These are phyloP conservation scores for Trididemnum clinides DNA, from an alignment of 23 tunicate species.

Conservation along the genomic window DNA sequence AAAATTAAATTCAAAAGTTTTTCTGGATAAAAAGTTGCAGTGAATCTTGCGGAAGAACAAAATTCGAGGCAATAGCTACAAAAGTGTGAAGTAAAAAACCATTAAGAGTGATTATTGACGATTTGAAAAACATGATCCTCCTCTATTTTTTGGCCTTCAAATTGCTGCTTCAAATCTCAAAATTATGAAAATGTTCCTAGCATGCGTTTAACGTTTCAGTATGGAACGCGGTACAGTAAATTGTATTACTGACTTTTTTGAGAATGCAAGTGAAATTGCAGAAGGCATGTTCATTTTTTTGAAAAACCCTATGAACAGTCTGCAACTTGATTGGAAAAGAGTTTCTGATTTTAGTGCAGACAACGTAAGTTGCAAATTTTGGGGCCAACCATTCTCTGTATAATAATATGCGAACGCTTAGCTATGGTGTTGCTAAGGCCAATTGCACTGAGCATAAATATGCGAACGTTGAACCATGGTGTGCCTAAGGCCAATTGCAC, in stretches of 20 bases:
- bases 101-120: neutral
- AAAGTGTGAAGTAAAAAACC: neutral
- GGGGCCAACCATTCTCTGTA: neutral
- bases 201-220: neutral
- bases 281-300: neutral
- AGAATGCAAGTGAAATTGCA: constrained; percentile 6
- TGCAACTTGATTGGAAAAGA: constrained; percentile 14
- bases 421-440: neutral
- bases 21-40: neutral
- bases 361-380: neutral
- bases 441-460: constrained; percentile 1
- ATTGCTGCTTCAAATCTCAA: constrained; percentile 8
- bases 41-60: neutral
- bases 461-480: too few species aligned
- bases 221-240: neutral
- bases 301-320: constrained; percentile 1
- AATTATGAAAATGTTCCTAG: constrained; percentile 4
- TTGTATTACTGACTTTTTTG: neutral
- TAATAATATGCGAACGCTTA: neutral
- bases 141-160: constrained; percentile 2
- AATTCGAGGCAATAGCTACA: neutral
- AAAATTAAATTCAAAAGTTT: constrained; percentile 4
- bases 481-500: too few species aligned
- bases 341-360: constrained; percentile 9
- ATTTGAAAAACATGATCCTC: constrained; percentile 8